Evolutionary conservation across 2,888 invertebrate species (phyloP), one percentile per base, ranked within the genome.

Genomic region (Lochmaea crataegi): DNA sequence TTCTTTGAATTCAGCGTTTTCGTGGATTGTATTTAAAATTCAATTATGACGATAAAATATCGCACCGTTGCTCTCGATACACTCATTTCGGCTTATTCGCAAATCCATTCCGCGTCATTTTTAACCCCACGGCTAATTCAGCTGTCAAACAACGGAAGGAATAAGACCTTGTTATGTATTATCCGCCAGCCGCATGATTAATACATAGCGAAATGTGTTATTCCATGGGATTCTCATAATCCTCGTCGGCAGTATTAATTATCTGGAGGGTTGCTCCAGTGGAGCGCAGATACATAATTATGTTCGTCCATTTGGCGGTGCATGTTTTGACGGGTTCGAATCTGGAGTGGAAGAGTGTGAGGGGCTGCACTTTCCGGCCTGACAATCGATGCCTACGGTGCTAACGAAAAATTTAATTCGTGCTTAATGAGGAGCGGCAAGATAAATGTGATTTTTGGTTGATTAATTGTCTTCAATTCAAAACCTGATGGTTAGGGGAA

Each of bases 111-210:
- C 51, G 70, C 64, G 51, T 69, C 64, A 70, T 70, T 70, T 70
- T 70, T 70, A 65, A 70, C 64, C 70, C 64, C 41, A n/a, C 22
- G 7, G 64, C 64, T 70, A 70, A 70, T 70, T 70, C 70, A 65
- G 70, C 70, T 70, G 70, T 70, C 70, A 65, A 64, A 64, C 70
- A 64, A 70, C 64, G 64, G 70, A 70, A 64, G 70, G 70, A 64
- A 64, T 70, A 68, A 74, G 74, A 77, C 79, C 76, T 75, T 75
- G 79, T 77, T 78, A 80, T 79, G 79, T 79, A 80, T 80, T 79
- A 80, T 78, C 79, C 79, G 70, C 70, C 74, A 75, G 74, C 74
- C 74, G 74, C 76, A 80, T 80, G 80, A 80, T 80, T 80, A 80
- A 80, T 80, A 77, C 75, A 77, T 80, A 75, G 77, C 75, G 77